A percentile compares a stretch with the other conserved stretches of the same genome.
These are phyloP conservation scores for Drosophila robusta DNA, from an alignment of 2,888 invertebrate species.

Conservation along the genomic window DNA sequence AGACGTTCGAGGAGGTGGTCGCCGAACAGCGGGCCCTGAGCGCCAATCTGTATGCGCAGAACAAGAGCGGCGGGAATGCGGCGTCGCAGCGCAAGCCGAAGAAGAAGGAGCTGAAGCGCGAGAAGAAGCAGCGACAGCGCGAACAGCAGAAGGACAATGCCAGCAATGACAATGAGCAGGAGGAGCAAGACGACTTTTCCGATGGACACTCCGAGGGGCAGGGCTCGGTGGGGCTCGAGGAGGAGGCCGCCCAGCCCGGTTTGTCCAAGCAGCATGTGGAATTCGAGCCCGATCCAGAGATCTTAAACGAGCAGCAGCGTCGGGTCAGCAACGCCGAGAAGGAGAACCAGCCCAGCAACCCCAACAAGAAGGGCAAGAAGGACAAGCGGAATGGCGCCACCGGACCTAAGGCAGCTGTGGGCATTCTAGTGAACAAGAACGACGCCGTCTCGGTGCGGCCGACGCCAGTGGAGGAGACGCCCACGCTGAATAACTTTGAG, in stretches of 20 bases:
- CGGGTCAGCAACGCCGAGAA: constrained; percentile 78
- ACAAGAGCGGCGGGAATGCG: constrained; percentile 66
- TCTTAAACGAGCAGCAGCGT: constrained; percentile 64
- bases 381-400: constrained; percentile 73
- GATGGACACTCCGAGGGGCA: constrained; percentile 81
- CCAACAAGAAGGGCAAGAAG: constrained; percentile 71
- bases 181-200: constrained; percentile 76
- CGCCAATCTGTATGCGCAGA: constrained; percentile 84
- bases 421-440: constrained; percentile 84
- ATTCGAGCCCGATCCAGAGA: constrained; percentile 83
- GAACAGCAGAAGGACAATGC: constrained; percentile 77
- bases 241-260: constrained; percentile 67
- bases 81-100: constrained; percentile 76
- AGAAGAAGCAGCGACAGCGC: constrained; percentile 81
- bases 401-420: constrained; percentile 65
- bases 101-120: constrained; percentile 83
- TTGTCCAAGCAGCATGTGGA: constrained; percentile 83
- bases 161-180: constrained; percentile 52
- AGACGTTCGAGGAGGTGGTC: constrained; percentile 85
- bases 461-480: constrained; percentile 78
- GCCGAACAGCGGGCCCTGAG: constrained; percentile 84
- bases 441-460: constrained; percentile 73
- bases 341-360: constrained; percentile 62
- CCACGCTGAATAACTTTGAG: constrained; percentile 90
- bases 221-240: constrained; percentile 68